Percentiles rank a stretch among this genome's conserved stretches.
Evolutionary conservation across 2,797 vertebrate species (phyloP).

Genomic region (Mallotus villosus): DNA sequence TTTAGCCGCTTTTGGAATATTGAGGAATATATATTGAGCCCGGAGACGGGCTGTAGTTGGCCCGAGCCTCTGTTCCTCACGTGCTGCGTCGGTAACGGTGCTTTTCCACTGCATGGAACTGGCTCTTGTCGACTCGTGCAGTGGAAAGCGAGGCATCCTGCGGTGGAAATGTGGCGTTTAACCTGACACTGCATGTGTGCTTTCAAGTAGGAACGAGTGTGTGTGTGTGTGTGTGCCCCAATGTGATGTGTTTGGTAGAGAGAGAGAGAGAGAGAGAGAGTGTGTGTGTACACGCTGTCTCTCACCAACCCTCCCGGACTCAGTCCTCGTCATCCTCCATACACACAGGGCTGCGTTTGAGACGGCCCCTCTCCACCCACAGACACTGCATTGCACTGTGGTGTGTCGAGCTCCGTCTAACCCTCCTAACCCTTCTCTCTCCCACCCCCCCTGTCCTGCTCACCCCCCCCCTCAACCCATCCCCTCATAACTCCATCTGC

Average conservation of each 20-base stretch:
- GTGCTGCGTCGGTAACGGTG: neutral
- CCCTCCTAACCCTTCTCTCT: neutral
- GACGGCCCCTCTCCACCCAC: neutral
- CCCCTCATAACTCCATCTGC: neutral
- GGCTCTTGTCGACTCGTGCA: no score
- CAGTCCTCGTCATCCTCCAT: neutral
- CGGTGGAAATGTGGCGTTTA: no score
- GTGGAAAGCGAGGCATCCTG: no score
- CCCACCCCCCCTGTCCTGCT: neutral
- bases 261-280: neutral
- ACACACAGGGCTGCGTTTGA: neutral
- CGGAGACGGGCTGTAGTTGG: neutral
- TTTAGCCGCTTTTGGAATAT: neutral
- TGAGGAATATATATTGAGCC: no score
- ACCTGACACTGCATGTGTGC: neutral
- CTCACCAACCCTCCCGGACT: neutral
- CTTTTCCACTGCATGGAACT: no score
- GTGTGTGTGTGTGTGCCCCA: no score
- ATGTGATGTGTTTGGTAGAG: no score
- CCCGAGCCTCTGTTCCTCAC: neutral
- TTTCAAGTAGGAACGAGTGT: no score
- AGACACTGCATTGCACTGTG: neutral
- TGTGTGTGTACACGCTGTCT: neutral
- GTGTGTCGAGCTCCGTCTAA: neutral
- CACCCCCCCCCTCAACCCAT: neutral